Evolutionary conservation across 2,113 vertebrate genomes (phyloP).

Genomic region (Eulacestoma nigropectus): DNA sequence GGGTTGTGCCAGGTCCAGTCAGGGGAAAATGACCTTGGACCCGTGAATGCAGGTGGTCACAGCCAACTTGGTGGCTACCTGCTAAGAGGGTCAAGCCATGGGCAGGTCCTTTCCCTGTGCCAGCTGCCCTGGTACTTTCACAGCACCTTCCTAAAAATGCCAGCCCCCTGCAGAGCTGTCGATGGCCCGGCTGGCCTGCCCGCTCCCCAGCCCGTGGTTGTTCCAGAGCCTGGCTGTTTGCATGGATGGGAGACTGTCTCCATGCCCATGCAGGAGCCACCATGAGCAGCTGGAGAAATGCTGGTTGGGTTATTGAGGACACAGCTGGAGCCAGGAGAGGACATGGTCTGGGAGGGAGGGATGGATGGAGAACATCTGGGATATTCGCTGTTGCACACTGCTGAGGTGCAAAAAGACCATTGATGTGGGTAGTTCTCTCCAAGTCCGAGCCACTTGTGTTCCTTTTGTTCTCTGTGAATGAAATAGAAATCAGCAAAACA

Average conservation of each 20-base stretch:
- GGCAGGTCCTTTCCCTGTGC: neutral
- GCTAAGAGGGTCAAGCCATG: fast-evolving
- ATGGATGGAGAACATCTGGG: neutral
- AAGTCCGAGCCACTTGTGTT: fast-evolving
- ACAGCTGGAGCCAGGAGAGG: neutral
- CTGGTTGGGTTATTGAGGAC: neutral
- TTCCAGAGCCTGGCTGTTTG: neutral
- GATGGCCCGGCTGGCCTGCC: fast-evolving
- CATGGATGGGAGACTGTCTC: fast-evolving
- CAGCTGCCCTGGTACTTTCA: neutral
- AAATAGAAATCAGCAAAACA: neutral
- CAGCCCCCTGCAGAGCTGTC: neutral
- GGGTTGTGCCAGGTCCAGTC: fast-evolving
- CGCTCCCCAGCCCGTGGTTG: fast-evolving
- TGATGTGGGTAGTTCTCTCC: fast-evolving
- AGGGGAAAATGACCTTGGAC: neutral
- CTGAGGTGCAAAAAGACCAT: neutral
- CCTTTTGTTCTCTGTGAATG: neutral
- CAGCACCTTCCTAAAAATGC: neutral
- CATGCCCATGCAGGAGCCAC: neutral
- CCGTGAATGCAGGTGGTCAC: fast-evolving
- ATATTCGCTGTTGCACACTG: fast-evolving
- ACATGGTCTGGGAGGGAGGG: neutral
- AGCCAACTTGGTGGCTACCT: fast-evolving
- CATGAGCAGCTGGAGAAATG: neutral